A percentile compares a stretch with the other conserved stretches of the same genome.
Conservation (phyloP, 2,797 vertebrate species). For the Artibeus jamaicensis region DNA sequence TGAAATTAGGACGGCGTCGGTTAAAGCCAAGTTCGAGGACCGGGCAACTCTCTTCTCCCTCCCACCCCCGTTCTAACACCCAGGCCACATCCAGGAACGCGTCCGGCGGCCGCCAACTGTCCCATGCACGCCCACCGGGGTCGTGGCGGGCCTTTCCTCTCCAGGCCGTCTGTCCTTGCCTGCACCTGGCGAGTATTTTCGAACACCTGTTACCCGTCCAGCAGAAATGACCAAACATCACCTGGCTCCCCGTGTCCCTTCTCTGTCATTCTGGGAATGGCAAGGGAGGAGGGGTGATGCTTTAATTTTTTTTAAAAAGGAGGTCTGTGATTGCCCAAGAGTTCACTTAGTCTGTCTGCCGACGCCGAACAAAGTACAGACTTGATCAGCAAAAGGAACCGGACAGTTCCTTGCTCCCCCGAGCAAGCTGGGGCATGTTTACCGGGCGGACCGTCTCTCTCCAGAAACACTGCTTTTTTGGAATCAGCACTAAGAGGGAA, state of each 20-base stretch:
- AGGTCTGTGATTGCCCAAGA: background rate
- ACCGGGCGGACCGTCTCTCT: too few species aligned
- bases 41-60: background rate
- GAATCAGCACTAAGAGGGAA: background rate
- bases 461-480: background rate
- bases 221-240: background rate
- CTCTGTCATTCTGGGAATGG: background rate
- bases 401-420: too few species aligned
- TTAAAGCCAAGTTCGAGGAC: background rate
- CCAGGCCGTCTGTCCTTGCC: background rate
- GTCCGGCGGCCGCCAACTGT: background rate
- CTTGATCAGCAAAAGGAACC: background rate
- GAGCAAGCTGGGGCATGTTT: background rate
- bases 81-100: background rate
- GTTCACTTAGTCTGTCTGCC: background rate
- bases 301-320: background rate
- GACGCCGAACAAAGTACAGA: background rate
- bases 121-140: background rate
- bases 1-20: background rate
- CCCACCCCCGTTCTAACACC: background rate
- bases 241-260: background rate
- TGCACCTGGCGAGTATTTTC: background rate
- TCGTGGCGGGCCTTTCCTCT: too few species aligned
- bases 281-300: background rate
- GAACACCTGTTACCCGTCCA: background rate